A percentile compares a stretch with the other conserved stretches of the same genome.
Evolutionary conservation across 2,797 vertebrate genomes (phyloP).

Genomic region (Squalus acanthias): DNA sequence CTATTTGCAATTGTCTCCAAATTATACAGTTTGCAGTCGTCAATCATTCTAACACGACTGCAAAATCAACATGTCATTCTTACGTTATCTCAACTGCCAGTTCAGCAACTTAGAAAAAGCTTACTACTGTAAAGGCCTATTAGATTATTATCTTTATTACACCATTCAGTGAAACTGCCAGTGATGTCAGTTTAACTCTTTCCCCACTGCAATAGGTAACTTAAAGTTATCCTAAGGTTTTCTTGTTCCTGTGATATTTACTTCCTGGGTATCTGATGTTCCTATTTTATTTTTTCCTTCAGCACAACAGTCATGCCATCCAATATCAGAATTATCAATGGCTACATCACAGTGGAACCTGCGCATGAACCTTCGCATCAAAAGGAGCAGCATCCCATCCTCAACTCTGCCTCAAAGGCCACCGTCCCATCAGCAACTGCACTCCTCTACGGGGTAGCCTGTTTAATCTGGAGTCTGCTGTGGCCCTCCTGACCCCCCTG

Average conservation of each 20-base stretch:
- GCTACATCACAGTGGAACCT: constrained; percentile 74
- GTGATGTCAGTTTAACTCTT: too few relatives aligned
- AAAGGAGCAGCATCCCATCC: constrained; percentile 51
- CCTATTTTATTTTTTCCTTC: constrained; percentile 39
- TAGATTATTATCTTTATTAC: too few relatives aligned
- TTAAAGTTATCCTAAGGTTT: background rate
- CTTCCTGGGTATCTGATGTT: constrained; percentile 30
- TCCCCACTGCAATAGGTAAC: background rate
- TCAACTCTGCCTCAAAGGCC: constrained; percentile 40
- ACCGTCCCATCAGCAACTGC: constrained; percentile 47
- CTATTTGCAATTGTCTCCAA: too few relatives aligned
- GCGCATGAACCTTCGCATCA: constrained; percentile 68
- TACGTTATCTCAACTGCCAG: too few relatives aligned
- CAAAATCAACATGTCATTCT: too few relatives aligned
- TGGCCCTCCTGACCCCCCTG: constrained; percentile 60
- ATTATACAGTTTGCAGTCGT: too few relatives aligned
- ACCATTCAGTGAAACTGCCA: too few relatives aligned
- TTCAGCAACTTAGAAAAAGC: too few relatives aligned
- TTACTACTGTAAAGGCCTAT: too few relatives aligned
- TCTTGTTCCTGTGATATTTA: background rate
- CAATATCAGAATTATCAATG: constrained; percentile 71
- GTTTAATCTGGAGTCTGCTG: constrained; percentile 49
- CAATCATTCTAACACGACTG: too few relatives aligned
- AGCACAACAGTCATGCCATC: constrained; percentile 73
- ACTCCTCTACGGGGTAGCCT: constrained; percentile 46